A percentile compares a stretch with the other conserved stretches of the same genome.
Evolutionary conservation across 2,113 vertebrate genomes (phyloP).

Genomic region (Chaetorhynchus papuensis): DNA sequence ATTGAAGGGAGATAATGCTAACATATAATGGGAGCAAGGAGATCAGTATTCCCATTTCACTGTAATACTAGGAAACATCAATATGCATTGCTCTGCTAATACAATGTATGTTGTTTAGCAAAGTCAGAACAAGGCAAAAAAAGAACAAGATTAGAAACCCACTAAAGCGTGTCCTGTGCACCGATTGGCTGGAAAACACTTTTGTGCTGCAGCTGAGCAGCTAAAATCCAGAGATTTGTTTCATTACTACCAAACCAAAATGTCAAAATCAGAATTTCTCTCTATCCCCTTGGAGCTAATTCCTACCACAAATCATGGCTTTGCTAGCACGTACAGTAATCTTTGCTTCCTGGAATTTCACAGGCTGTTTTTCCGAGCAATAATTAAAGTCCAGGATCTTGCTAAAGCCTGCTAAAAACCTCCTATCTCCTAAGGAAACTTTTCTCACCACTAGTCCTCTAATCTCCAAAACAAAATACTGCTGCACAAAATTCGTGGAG

Average conservation of each 20-base stretch:
- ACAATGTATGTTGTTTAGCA: constrained; percentile 19
- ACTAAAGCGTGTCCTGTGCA: neutral
- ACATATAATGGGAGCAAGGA: constrained; percentile 31
- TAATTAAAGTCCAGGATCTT: neutral
- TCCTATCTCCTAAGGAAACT: neutral
- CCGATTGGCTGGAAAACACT: constrained; percentile 1
- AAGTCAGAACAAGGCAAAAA: constrained; percentile 41
- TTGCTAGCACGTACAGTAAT: neutral
- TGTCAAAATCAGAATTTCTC: neutral
- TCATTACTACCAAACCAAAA: neutral
- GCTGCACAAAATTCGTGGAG: neutral
- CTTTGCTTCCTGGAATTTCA: neutral
- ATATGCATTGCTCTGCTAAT: constrained; percentile 39
- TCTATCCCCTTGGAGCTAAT: neutral
- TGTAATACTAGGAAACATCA: constrained; percentile 31
- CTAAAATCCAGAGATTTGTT: neutral
- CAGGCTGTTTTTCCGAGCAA: neutral
- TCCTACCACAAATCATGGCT: neutral
- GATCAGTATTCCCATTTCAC: constrained; percentile 27
- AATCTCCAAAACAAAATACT: neutral
- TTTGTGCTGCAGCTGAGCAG: neutral
- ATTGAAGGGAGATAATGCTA: constrained; percentile 19
- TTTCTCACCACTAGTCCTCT: neutral
- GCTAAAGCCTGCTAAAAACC: neutral
- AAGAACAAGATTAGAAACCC: constrained; percentile 46